Evolutionary conservation across 2,888 invertebrate species (phyloP).

Genomic region (Cremastobaeus sp.): DNA sequence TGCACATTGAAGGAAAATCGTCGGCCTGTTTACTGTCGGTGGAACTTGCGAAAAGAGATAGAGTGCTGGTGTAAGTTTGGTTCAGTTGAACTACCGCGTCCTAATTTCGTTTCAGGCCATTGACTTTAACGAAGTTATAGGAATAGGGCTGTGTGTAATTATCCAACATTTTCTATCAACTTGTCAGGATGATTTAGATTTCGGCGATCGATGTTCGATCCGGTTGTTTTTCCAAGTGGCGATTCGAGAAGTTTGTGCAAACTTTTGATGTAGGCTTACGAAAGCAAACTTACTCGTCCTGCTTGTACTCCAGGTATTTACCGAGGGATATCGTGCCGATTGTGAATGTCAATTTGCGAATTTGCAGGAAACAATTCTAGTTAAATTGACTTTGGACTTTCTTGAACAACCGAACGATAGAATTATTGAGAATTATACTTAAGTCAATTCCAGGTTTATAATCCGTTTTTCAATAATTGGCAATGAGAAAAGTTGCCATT

Average conservation of each 20-base stretch:
- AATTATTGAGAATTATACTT: no score
- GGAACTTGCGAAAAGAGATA: constrained; percentile 19
- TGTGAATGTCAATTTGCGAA: no score
- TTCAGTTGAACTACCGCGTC: constrained; percentile 28
- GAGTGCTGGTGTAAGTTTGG: no score
- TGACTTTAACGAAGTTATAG: constrained; percentile 45
- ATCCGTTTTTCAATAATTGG: no score
- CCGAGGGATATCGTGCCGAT: constrained; percentile 1
- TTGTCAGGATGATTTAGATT: constrained; percentile 27
- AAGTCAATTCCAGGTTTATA: no score
- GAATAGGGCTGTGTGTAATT: constrained; percentile 28
- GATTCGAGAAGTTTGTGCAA: constrained; percentile 14
- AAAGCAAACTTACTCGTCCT: constrained; percentile 5
- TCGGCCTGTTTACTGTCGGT: constrained; percentile 34
- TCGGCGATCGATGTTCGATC: constrained; percentile 19
- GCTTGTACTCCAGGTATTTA: constrained; percentile 13
- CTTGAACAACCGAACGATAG: no score
- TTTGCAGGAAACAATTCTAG: no score
- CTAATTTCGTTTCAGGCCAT: constrained; percentile 42
- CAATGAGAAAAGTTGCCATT: no score
- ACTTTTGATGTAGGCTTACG: constrained; percentile 15
- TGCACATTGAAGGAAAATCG: constrained; percentile 12
- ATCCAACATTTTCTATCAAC: constrained; percentile 37
- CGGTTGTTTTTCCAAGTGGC: constrained; percentile 6
- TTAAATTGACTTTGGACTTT: no score